Evolutionary conservation across 2,113 vertebrate genomes (phyloP).

Genomic region (Petaurus breviceps): DNA sequence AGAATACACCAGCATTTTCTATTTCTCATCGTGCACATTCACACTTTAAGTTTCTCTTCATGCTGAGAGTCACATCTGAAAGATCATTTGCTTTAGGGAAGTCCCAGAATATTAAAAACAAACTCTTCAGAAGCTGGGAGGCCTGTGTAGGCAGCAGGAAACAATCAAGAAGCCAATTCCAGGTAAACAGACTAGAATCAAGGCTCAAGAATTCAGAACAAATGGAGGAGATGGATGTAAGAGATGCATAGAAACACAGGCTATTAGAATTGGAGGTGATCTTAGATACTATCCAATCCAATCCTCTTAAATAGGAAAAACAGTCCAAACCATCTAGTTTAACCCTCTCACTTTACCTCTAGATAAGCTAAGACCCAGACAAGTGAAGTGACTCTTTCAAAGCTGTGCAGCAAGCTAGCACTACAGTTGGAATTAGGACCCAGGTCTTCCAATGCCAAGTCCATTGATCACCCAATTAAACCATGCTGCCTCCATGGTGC

Average conservation of each 20-base stretch:
- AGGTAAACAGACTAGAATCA: not conserved
- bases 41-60: no score
- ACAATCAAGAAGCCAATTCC: not conserved
- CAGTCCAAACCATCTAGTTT: not conserved
- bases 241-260: not conserved
- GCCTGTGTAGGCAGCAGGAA: not conserved
- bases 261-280: no score
- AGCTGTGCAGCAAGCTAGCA: not conserved
- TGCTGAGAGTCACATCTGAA: not conserved
- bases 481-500: no score
- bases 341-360: not conserved
- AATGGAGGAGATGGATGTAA: not conserved
- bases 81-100: no score
- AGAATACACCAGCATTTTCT: not conserved
- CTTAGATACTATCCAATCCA: not conserved
- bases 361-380: not conserved
- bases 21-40: not conserved
- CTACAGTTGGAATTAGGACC: not conserved
- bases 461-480: not conserved
- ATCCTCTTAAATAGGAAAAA: not conserved
- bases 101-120: not conserved
- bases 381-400: not conserved
- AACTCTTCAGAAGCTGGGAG: not conserved
- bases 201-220: not conserved
- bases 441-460: not conserved